phyloP scores from a whole-genome alignment of 1,140 invertebrate species.

The Antheraea mylitta region DNA sequence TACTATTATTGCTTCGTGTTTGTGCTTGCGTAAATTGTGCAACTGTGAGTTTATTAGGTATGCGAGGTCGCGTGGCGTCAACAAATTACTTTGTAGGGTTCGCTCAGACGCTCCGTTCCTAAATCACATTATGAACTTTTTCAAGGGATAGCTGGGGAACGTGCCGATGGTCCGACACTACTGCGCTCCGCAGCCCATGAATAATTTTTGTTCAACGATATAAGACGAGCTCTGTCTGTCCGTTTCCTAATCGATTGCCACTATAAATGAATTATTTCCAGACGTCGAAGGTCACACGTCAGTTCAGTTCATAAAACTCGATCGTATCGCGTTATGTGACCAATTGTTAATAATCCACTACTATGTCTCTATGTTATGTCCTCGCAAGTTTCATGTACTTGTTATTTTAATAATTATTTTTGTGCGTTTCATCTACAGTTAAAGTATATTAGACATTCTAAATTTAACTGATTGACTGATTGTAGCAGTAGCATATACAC shows the following conservation, averaged over 20 bases:
- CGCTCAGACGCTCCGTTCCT: slow-evolving; percentile 28
- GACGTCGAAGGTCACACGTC: slow-evolving; percentile 28
- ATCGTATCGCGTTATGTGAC: slow-evolving; percentile 18
- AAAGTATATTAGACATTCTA: no score
- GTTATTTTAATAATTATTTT: no score
- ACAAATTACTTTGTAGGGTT: slow-evolving; percentile 20
- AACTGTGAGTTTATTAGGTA: slow-evolving; percentile 25
- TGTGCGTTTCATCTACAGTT: no score
- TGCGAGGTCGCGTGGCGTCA: slow-evolving; percentile 35
- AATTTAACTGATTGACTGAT: no score
- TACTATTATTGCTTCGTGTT: no score
- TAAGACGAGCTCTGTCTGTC: slow-evolving; percentile 38
- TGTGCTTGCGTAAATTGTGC: slow-evolving; percentile 5
- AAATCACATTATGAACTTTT: slow-evolving; percentile 56
- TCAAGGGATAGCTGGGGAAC: slow-evolving; percentile 27
- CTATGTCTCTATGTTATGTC: no score
- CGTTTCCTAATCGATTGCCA: slow-evolving; percentile 36
- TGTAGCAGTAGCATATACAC: no score
- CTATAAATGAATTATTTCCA: slow-evolving; percentile 44
- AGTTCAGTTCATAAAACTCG: slow-evolving; percentile 30
- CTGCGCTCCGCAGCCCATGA: slow-evolving; percentile 25
- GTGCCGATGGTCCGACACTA: slow-evolving; percentile 10
- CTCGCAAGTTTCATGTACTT: no score
- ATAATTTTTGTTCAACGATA: slow-evolving; percentile 46
- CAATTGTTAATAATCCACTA: slow-evolving; percentile 23